Evolutionary conservation across 2,113 vertebrate species (phyloP).

Genomic region (Heteronetta atricapilla): DNA sequence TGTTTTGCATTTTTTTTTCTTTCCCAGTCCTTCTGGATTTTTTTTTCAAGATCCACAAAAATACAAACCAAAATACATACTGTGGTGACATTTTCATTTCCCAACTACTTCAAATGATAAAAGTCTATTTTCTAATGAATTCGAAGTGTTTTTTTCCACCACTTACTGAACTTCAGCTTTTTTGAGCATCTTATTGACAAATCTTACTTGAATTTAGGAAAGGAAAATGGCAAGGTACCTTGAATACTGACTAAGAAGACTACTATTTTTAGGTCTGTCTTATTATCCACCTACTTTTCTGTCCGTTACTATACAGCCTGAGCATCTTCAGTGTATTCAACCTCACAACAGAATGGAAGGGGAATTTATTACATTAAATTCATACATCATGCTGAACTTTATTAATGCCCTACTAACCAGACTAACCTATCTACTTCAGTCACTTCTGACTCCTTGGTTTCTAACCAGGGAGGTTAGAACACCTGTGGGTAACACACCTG

Average conservation of each 20-base stretch:
- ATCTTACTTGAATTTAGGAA: not conserved
- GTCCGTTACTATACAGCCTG: not conserved
- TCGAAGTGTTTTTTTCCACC: not conserved
- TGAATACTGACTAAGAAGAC: not conserved
- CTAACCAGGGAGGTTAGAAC: not conserved
- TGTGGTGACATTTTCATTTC: not conserved
- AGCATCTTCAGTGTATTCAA: not conserved
- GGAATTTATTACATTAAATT: not conserved
- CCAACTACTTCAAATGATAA: not conserved
- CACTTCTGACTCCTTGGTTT: not conserved
- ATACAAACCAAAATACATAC: not conserved
- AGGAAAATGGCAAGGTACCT: not conserved
- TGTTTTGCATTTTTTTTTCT: not conserved
- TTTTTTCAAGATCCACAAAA: not conserved
- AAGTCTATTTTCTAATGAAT: not conserved
- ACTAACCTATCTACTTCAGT: not conserved
- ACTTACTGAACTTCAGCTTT: not conserved
- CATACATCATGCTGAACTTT: not conserved
- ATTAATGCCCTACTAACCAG: not conserved
- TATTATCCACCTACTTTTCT: not conserved
- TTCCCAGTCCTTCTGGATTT: not conserved
- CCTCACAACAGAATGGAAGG: not conserved
- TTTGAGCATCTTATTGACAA: not conserved
- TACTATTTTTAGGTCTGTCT: not conserved
- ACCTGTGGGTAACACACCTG: fast-evolving